Base-by-base conservation (phyloP, 2,888 invertebrate species). In the Nephrocerus scutellatus region DNA sequence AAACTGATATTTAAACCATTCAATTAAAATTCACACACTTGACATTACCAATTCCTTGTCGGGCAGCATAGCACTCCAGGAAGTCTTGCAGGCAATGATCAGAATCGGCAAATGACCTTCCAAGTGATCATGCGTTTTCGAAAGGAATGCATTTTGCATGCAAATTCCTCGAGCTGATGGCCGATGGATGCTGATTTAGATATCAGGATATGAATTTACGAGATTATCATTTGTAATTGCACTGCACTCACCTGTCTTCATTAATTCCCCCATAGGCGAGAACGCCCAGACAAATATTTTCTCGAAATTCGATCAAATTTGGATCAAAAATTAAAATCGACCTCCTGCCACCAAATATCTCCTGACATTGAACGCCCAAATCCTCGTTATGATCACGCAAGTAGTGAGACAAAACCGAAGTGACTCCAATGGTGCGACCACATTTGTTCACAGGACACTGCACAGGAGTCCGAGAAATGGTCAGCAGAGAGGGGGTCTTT, bases 91-190 rank as follows among this genome's bases (percentile, higher is more conserved):
- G 5, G 51, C 55, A 55, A 60, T 55, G 21, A 59, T 54, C 14
- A 58, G 33, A 12, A 60, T 49, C n/a, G 60, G 59, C 15, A 58
- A 40, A 43, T 60, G 56, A 5, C 55, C 49, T 5, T 46, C 39
- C n/a, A 56, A 39, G 14, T 55, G 46, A 13, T 50, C 49, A 16
- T 49, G 49, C n/a, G 54, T 38, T 30, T 54, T 50, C 0, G 58
- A 54, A 6, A 60, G 47, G 36, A 57, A 59, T 1, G 56, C 50
- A 31, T 57, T 60, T 9, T 49, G 49, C 31, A 51, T 49, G 19
- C 57, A 59, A n/a, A 59, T 42, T 4, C 57, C 57, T n/a, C 51
- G 44, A 26, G 50, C 41, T 5, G 53, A 56, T 3, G 59, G 59
- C 0, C 51, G 47, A 12, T 39, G 37, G 4, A 41, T 30, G 16